Conservation (phyloP, 2,797 vertebrate genomes). For the Danio choprae region DNA sequence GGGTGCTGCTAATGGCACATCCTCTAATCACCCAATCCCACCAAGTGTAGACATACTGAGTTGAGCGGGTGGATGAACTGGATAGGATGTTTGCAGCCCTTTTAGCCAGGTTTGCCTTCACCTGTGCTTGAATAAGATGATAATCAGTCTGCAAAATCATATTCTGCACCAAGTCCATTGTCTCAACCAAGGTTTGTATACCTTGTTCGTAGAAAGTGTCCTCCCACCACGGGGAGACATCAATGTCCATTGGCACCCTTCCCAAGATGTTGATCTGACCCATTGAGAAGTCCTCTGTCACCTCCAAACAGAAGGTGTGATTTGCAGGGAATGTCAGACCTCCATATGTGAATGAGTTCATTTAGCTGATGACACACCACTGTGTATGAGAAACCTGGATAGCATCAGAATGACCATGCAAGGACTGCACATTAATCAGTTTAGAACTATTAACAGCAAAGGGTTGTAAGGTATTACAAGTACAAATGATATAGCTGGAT, state of each 20-base stretch:
- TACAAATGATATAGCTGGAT: background rate
- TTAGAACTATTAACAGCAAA: background rate
- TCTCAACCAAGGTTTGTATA: background rate
- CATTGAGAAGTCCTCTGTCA: background rate
- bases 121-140: background rate
- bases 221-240: background rate
- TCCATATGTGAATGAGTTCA: constrained; percentile 8
- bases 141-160: background rate
- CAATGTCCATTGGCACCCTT: background rate
- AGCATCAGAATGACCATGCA: background rate
- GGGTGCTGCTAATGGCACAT: background rate
- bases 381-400: background rate
- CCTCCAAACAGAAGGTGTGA: background rate
- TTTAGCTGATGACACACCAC: constrained; percentile 1
- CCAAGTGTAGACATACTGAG: background rate
- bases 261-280: background rate
- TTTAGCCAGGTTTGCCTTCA: background rate
- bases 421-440: background rate
- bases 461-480: background rate
- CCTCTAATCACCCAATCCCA: background rate
- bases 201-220: background rate
- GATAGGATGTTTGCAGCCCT: background rate
- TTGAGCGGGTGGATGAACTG: background rate
- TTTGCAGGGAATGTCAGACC: background rate
- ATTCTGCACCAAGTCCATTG: background rate